A percentile compares a stretch with the other conserved stretches of the same genome.
phyloP scores from a whole-genome alignment of 1,140 invertebrate species.

The Magallana ariakensis region DNA sequence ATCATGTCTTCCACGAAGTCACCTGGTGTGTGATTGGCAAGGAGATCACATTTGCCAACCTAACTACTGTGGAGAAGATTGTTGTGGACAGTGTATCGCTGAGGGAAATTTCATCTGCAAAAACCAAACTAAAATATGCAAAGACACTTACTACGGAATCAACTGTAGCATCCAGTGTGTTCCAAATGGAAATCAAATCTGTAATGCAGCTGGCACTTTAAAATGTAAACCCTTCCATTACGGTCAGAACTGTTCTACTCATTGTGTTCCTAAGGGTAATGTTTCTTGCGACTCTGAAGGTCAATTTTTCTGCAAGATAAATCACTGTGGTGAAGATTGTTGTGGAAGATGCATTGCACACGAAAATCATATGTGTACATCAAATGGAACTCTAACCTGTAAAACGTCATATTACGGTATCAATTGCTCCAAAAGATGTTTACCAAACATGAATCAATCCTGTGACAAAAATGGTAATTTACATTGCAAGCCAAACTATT shows the following conservation, averaged over 20 bases:
- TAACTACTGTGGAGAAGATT: slow-evolving; percentile 35
- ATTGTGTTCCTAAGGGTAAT: not conserved
- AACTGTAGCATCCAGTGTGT: slow-evolving; percentile 26
- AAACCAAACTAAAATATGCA: not conserved
- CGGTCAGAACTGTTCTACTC: not conserved
- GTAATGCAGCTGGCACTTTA: not conserved
- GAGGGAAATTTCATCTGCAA: not conserved
- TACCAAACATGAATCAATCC: not conserved
- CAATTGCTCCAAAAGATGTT: slow-evolving; percentile 1
- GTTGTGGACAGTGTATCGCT: slow-evolving; percentile 40
- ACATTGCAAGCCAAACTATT: not conserved
- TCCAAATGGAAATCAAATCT: not conserved
- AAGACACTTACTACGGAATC: slow-evolving; percentile 1
- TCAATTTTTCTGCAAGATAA: not conserved
- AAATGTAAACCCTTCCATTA: slow-evolving; percentile 2
- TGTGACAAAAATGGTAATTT: not conserved
- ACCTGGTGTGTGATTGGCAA: not conserved
- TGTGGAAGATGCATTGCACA: not conserved
- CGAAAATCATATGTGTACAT: not conserved
- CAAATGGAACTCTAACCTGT: not conserved
- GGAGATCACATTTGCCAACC: not conserved
- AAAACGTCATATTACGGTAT: not conserved
- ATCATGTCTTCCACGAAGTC: too few species aligned
- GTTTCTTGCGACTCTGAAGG: not conserved
- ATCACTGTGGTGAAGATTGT: not conserved